phyloP scores from a whole-genome alignment of 2,797 vertebrate species.

The Hydrolagus colliei region DNA sequence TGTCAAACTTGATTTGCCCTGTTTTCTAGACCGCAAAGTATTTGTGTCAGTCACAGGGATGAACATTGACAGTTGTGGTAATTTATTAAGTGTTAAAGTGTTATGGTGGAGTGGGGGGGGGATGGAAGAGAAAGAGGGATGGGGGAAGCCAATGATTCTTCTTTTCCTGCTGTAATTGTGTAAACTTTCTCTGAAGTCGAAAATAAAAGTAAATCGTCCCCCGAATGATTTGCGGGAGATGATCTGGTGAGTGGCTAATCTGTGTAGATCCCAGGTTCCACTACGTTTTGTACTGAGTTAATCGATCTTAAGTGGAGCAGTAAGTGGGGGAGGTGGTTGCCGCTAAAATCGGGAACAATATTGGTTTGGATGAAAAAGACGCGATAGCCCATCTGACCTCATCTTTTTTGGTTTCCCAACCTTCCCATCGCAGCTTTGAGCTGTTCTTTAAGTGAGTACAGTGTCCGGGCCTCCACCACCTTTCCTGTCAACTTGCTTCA shows the following conservation, averaged over 20 bases:
- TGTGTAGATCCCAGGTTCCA: not conserved
- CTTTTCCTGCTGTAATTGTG: constrained; percentile 42
- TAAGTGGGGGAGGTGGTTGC: too few species aligned
- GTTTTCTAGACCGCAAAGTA: not conserved
- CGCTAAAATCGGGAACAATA: too few species aligned
- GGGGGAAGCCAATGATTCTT: too few species aligned
- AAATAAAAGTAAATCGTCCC: constrained; percentile 1
- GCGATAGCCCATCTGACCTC: too few species aligned
- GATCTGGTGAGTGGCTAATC: not conserved
- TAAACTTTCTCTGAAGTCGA: constrained; percentile 36
- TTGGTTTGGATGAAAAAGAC: too few species aligned
- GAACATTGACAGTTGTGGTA: constrained; percentile 35
- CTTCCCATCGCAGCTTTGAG: too few species aligned
- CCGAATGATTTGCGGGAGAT: not conserved
- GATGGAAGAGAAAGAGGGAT: constrained; percentile 28
- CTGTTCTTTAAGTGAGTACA: too few species aligned
- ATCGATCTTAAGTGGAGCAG: not conserved
- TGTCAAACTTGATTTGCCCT: constrained; percentile 12
- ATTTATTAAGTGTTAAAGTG: constrained; percentile 30
- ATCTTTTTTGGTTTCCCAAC: too few species aligned
- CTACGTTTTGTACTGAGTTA: not conserved
- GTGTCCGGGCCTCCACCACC: too few species aligned
- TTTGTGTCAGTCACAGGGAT: constrained; percentile 32
- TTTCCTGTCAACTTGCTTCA: too few species aligned
- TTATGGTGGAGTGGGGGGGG: too few species aligned